A percentile compares a stretch with the other conserved stretches of the same genome.
These are phyloP conservation scores for Melanitta fusca DNA, from an alignment of 2,797 vertebrate genomes.

Conservation along the genomic window DNA sequence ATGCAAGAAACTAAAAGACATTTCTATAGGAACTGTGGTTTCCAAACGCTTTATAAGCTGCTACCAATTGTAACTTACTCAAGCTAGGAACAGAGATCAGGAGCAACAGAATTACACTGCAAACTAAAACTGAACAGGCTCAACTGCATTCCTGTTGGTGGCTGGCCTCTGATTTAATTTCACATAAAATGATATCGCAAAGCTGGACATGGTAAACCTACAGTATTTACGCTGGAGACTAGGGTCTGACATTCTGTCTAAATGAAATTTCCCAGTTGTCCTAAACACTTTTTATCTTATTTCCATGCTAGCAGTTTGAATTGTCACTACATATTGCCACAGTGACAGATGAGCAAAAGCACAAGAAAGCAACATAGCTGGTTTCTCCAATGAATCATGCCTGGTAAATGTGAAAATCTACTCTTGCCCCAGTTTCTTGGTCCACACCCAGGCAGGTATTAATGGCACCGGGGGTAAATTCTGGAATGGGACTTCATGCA, in stretches of 20 bases:
- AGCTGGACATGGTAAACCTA: slow-evolving; percentile 71
- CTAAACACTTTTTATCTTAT: slow-evolving; percentile 77
- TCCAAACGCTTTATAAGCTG: neutral
- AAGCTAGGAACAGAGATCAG: neutral
- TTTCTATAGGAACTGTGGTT: neutral
- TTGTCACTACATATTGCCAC: slow-evolving; percentile 69
- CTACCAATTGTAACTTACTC: neutral
- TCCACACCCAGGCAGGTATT: neutral
- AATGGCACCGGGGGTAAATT: neutral
- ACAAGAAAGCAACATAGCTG: slow-evolving; percentile 44
- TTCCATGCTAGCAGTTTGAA: slow-evolving; percentile 74
- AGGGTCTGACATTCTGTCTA: slow-evolving; percentile 75
- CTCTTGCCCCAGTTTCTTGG: neutral
- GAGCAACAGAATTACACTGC: neutral
- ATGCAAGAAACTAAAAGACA: neutral
- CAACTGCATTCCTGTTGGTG: slow-evolving; percentile 7
- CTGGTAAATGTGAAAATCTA: neutral
- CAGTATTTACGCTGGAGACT: slow-evolving; percentile 71
- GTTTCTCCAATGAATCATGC: neutral
- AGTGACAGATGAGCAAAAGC: slow-evolving; percentile 74
- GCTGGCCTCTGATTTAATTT: slow-evolving; percentile 74
- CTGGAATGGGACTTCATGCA: neutral
- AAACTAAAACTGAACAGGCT: slow-evolving; percentile 18
- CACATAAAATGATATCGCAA: slow-evolving; percentile 67
- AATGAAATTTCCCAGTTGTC: slow-evolving; percentile 83